These are phyloP conservation scores for Cladopsammia gracilis DNA, from an alignment of 64 coral and sea anemone species.

Conservation along the genomic window DNA sequence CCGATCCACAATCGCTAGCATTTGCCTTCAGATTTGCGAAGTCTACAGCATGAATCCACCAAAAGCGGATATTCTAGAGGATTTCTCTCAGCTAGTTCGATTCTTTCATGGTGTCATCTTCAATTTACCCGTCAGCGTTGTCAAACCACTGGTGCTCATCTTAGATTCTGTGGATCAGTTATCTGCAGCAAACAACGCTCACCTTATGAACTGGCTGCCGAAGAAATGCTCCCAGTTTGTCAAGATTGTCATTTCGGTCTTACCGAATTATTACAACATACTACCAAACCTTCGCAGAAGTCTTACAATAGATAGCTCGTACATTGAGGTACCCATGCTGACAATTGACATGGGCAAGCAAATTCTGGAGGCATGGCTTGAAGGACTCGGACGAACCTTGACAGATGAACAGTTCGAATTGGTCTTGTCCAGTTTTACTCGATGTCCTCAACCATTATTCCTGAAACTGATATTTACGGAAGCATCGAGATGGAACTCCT, in stretches of 20 bases:
- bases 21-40: conserved; percentile 84
- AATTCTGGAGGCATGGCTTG: conserved; percentile 85
- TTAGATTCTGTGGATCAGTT: conserved; percentile 93
- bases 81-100: conserved; percentile 83
- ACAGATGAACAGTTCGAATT: conserved; percentile 60
- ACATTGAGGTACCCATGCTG: conserved; percentile 75
- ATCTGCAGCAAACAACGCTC: conserved; percentile 83
- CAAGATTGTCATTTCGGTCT: conserved; percentile 86
- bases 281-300: conserved; percentile 74
- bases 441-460: conserved; percentile 87
- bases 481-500: conserved; percentile 83
- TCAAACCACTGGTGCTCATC: conserved; percentile 62
- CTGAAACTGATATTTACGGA: conserved; percentile 91
- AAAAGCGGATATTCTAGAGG: conserved; percentile 69
- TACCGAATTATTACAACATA: conserved; percentile 85
- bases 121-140: conserved; percentile 34
- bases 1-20: conserved; percentile 66
- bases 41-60: conserved; percentile 61
- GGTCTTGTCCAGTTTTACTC: conserved; percentile 65
- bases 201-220: conserved; percentile 95
- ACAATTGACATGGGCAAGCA: conserved; percentile 72
- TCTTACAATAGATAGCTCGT: conserved; percentile 68
- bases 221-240: conserved; percentile 55
- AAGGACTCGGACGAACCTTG: conserved; percentile 68
- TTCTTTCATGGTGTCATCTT: conserved; percentile 75